Base-by-base conservation (phyloP, 1,140 invertebrate genomes). In the Palaemon carinicauda region DNA sequence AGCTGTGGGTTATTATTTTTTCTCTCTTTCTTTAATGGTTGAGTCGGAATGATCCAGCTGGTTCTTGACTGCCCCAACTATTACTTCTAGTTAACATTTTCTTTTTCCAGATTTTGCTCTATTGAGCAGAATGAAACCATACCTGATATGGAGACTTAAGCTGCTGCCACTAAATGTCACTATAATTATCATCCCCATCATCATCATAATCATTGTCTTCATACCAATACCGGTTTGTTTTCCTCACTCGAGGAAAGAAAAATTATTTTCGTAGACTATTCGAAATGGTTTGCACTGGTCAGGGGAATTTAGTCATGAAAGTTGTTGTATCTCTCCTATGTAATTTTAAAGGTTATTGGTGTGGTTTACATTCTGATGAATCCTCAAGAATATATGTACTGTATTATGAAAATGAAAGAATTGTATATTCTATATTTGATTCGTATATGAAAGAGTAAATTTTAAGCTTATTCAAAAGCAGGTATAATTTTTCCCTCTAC, bases 91-190 rank as follows among this genome's bases (percentile, higher is more conserved):
- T 73, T 73, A 7, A 29, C 24, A n/a, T 33, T 29, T 73, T 29
- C 27, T 27, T n/a, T n/a, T 24, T 73, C 69, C 19, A 52, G 51
- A 65, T 79, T 31, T 51, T 69, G 56, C 41, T 75, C 82, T 75
- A 71, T 69, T 56, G 54, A 27, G 24, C 82, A 85, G 82, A 53
- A 69, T 79, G 21, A 71, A 79, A 71, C 82, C 71, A 69, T 79
- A 79, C 75, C n/a, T n/a, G 65, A 31, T 69, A 69, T 69, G 65
- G 65, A 41, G 41, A 41, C 41, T 41, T 41, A 12, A 41, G 41
- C 41, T 41, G 41, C 41, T 9, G 41, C 41, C 41, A 41, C 41
- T 41, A 41, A 41, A 41, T 41, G 41, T 41, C 12, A 69, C 24
- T 69, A 27, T 69, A 17, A 17, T 27, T 14, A 69, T n/a, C 65